Conservation (phyloP, 1,140 invertebrate species). For the Pollicipes pollicipes region DNA sequence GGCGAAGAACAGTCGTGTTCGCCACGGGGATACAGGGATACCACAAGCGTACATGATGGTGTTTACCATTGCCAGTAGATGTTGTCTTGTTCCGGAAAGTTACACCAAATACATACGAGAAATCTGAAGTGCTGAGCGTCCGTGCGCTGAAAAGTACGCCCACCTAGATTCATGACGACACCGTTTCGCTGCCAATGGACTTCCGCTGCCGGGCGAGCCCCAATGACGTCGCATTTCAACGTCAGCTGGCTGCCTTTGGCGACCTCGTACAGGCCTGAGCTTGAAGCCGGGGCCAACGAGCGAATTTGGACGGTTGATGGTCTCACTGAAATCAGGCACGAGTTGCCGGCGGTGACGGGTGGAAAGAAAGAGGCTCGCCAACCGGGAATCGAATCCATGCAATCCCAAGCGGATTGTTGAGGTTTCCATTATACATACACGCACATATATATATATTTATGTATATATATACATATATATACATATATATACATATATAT, state of each 20-base stretch:
- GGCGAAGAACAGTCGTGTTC: no score
- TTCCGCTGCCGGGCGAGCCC: not conserved
- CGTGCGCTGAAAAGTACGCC: no score
- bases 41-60: no score
- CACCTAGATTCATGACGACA: not conserved
- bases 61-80: not conserved
- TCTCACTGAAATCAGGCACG: not conserved
- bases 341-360: no score
- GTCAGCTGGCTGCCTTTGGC: not conserved
- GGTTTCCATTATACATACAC: not conserved
- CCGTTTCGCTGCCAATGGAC: not conserved
- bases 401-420: no score
- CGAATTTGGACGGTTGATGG: not conserved
- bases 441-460: not conserved
- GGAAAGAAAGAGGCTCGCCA: no score
- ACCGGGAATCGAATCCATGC: no score
- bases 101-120: not conserved
- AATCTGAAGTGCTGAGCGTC: no score
- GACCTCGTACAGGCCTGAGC: not conserved
- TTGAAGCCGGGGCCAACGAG: not conserved
- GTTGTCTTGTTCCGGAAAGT: not conserved
- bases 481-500: not conserved
- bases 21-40: no score
- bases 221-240: not conserved
- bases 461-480: not conserved